Conservation (phyloP, 2,113 vertebrate species). For the Oncorhynchus masou region DNA sequence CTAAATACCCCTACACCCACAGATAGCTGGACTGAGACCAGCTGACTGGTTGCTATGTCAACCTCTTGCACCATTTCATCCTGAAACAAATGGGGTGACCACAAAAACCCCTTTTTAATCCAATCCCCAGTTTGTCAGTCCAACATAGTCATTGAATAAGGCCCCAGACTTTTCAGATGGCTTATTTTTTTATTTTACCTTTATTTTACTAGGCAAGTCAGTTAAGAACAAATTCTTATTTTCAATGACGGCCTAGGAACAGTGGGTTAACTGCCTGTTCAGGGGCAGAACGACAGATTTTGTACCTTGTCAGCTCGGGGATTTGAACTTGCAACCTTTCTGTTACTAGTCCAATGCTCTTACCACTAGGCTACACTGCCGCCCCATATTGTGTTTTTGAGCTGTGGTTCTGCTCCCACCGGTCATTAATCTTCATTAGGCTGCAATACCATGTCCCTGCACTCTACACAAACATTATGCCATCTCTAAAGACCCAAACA, state of each 20-base stretch:
- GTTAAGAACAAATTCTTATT: no score
- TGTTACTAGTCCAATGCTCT: no score
- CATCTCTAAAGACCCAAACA: neutral
- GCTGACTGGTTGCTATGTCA: conserved; percentile 68
- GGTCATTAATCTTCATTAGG: neutral
- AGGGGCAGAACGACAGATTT: no score
- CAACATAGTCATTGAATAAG: neutral
- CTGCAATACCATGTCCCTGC: neutral
- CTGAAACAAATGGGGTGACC: conserved; percentile 46
- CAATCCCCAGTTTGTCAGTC: neutral
- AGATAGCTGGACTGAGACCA: conserved; percentile 65
- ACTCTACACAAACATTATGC: neutral
- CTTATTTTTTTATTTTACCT: no score
- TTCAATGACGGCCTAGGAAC: no score
- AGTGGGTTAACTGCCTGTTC: no score
- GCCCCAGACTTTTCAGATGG: conserved; percentile 12
- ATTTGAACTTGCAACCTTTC: no score
- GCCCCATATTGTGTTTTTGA: neutral
- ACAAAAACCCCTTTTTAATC: conserved; percentile 47
- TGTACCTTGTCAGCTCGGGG: no score
- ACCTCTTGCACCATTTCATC: conserved; percentile 55
- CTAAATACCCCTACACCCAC: conserved; percentile 38
- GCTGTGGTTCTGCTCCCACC: neutral
- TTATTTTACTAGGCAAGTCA: no score
- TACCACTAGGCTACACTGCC: no score